Base-by-base conservation (phyloP, 2,797 vertebrate genomes). In the Pangasius mekongensis region DNA sequence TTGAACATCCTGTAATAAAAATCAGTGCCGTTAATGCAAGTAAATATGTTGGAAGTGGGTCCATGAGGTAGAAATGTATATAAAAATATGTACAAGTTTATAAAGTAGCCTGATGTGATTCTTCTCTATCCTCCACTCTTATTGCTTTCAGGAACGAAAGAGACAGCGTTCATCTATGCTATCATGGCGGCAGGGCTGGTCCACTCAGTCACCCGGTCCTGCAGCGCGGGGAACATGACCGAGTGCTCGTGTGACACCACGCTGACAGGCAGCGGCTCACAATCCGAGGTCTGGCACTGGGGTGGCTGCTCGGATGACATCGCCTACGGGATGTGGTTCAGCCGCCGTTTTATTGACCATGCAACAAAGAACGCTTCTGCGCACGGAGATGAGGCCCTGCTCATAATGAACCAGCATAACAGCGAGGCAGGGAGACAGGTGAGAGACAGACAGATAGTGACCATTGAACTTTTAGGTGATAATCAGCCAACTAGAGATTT, bases 221-320 rank as follows among this genome's bases (percentile, higher is more conserved):
- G 98, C 93, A 99, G 98, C 0, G 97, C 97, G 0, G 98, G 98
- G 0, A 99, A 99, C 91, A 91, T 97, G 95, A 98, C 97, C 0
- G 98, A 99, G 93, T 99, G 98, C 9, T 97, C 98, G 86, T 99
- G 98, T 1, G 98, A 98, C 56, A 87, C 89, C 0, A 95, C 89
- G 62, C 95, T 97, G 89, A 95, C 94, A 83, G 97, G 96, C 0
- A 95, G 94, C 0, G 96, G 96, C 86, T 96, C 96, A 0, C 89
- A 95, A 1, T 92, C 88, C 0, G 97, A 97, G 91, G 97, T 97
- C 80, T 99, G 98, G 98, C 97, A 98, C 88, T 99, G 98, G 98
- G 98, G 98, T 0, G 98, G 98, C 92, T 99, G 98, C 93, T 99
- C 98, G 0, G 98, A 99, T 33, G 96, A 99, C 20, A 95, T 98